Evolutionary conservation across 2,797 vertebrate species (phyloP).

Genomic region (Microcaecilia unicolor): DNA sequence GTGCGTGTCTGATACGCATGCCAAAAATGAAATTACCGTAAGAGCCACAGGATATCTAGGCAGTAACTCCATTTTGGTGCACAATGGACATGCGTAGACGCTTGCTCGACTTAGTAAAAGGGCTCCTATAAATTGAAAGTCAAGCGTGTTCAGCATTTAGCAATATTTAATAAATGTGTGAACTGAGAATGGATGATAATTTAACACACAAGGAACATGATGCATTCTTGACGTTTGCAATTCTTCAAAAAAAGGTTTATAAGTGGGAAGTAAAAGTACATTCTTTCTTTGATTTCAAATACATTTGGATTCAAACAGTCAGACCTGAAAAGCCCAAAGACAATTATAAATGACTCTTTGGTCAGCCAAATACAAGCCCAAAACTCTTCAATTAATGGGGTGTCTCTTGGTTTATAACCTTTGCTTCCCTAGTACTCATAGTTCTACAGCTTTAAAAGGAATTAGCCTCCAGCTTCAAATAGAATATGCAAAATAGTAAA

Average conservation of each 20-base stretch:
- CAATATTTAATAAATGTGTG: constrained; percentile 40
- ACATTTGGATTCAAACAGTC: constrained; percentile 41
- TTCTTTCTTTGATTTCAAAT: constrained; percentile 34
- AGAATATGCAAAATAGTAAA: background rate
- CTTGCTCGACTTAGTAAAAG: too few relatives aligned
- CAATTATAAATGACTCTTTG: constrained; percentile 27
- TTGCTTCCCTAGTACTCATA: background rate
- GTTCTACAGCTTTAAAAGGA: background rate
- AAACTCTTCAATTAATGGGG: background rate
- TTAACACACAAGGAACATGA: constrained; percentile 36
- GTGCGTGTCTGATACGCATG: too few relatives aligned
- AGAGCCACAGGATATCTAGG: too few relatives aligned
- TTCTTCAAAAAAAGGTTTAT: constrained; percentile 33
- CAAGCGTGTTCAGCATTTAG: constrained; percentile 31
- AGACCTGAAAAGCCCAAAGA: too few relatives aligned
- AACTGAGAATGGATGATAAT: constrained; percentile 38
- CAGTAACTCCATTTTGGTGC: too few relatives aligned
- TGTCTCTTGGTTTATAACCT: background rate
- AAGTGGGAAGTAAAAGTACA: constrained; percentile 36
- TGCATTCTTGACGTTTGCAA: constrained; percentile 51
- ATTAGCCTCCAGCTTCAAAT: background rate
- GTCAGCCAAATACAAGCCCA: background rate
- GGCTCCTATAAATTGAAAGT: constrained; percentile 28
- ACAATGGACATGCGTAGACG: too few relatives aligned
- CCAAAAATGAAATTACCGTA: too few relatives aligned